phyloP scores from a whole-genome alignment of 2,113 vertebrate species.

The Gymnorhina tibicen region DNA sequence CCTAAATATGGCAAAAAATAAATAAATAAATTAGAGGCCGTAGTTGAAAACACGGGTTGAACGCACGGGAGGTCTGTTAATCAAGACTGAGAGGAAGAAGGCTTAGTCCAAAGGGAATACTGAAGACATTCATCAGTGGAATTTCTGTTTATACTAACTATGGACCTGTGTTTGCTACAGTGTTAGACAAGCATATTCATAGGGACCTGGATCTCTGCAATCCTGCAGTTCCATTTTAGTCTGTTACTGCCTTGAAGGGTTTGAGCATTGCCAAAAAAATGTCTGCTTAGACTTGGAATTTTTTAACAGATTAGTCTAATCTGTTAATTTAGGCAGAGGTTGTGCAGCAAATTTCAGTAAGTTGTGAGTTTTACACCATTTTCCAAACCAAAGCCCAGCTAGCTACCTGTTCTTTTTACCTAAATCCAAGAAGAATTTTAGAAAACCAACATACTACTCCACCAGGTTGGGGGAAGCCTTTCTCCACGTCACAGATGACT shows the following conservation, averaged over 20 bases:
- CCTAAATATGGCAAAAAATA: background rate
- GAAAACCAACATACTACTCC: background rate
- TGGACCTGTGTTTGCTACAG: fast-evolving
- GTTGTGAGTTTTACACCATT: background rate
- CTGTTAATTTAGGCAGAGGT: background rate
- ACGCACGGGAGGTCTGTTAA: background rate
- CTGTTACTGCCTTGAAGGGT: background rate
- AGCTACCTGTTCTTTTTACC: background rate
- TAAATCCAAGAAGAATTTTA: background rate
- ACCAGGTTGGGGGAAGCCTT: background rate
- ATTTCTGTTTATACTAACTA: background rate
- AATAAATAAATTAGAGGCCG: background rate
- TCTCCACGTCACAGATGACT: background rate
- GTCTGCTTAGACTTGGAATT: background rate
- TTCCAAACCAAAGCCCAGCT: background rate
- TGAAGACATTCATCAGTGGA: fast-evolving
- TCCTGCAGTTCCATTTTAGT: background rate
- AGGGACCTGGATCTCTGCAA: background rate
- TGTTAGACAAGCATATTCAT: background rate
- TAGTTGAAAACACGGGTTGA: background rate
- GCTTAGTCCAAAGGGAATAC: background rate
- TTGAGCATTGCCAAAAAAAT: background rate
- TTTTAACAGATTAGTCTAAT: background rate
- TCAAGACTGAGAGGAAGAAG: background rate
- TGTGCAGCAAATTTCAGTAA: background rate